Conservation (phyloP, 2,888 invertebrate species). For the Hyposoter dolosus region DNA sequence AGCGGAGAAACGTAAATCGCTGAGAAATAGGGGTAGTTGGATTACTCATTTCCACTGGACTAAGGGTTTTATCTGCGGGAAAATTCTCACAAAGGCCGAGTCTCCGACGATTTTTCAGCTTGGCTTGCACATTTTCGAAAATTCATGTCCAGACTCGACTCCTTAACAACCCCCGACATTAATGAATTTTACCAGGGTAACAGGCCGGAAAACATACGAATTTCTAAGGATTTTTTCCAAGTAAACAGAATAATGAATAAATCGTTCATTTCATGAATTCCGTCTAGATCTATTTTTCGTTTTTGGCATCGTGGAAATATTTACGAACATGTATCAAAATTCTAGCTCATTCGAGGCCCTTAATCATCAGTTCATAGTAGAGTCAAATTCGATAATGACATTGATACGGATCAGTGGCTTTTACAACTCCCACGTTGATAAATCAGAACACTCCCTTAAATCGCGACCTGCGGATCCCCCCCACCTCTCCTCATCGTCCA, state of each 20-base stretch:
- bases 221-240: neutral
- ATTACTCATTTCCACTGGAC: slow-evolving; percentile 36
- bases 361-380: neutral
- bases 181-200: neutral
- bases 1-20: slow-evolving; percentile 20
- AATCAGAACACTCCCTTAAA: neutral
- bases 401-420: neutral
- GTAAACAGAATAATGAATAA: too few relatives aligned
- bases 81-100: neutral
- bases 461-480: too few relatives aligned
- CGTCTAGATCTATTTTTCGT: neutral
- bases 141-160: neutral
- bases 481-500: too few relatives aligned
- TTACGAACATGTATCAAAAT: neutral
- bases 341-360: neutral
- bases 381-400: neutral
- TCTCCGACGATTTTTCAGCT: slow-evolving; percentile 4
- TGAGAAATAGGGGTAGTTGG: slow-evolving; percentile 7
- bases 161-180: neutral
- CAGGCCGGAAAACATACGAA: neutral
- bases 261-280: neutral
- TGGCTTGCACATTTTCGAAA: neutral
- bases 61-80: neutral
- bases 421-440: neutral
- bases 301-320: neutral